These are phyloP conservation scores for human (Homo sapiens) DNA, from an alignment of 2,113 vertebrate genomes.

Conservation along the genomic window GRCh38 chr15:57619501-57620000, in stretches of 20 bases:
- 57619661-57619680: neutral
- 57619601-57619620: too few relatives aligned
- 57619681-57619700: neutral
- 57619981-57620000: neutral
- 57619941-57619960: neutral
- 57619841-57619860: neutral
- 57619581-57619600: too few relatives aligned
- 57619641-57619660: neutral
- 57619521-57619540: accelerated
- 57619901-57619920: neutral
- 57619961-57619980: neutral
- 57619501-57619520: too few relatives aligned
- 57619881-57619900: neutral
- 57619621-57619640: too few relatives aligned
- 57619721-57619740: neutral
- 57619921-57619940: neutral
- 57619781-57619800: neutral
- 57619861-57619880: neutral
- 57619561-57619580: too few relatives aligned
- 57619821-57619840: neutral
- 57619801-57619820: neutral
- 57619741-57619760: neutral
- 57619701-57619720: neutral
- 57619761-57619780: neutral
- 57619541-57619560: too few relatives aligned